phyloP scores from a whole-genome alignment of 1,140 invertebrate genomes.

The Papilio xuthus region DNA sequence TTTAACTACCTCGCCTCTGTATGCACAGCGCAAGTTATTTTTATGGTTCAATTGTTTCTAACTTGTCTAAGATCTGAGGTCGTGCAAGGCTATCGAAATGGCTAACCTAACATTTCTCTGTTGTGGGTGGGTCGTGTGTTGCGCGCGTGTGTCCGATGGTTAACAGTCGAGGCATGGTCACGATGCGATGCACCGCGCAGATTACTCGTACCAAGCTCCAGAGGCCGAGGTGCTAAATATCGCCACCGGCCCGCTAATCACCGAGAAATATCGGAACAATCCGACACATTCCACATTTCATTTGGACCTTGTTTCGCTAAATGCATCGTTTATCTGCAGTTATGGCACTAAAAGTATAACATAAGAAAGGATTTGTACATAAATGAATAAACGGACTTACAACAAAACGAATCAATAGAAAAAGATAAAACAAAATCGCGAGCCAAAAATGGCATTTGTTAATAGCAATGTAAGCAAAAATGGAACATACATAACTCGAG shows the following conservation, averaged over 20 bases:
- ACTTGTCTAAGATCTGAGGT: neutral
- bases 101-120: constrained; percentile 8
- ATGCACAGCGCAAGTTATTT: neutral
- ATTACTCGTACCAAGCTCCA: constrained; percentile 43
- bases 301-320: constrained; percentile 24
- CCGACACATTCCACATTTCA: constrained; percentile 53
- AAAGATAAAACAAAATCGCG: neutral
- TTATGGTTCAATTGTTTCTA: constrained; percentile 13
- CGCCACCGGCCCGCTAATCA: constrained; percentile 52
- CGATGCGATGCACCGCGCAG: constrained; percentile 39
- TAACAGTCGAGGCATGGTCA: constrained; percentile 33
- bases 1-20: neutral
- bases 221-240: constrained; percentile 58
- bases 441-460: too few species aligned
- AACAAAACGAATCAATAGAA: neutral
- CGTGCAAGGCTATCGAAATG: constrained; percentile 17
- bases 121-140: neutral
- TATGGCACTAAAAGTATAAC: neutral
- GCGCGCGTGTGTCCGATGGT: constrained; percentile 14
- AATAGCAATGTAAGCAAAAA: neutral
- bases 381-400: neutral
- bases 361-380: neutral
- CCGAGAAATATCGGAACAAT: constrained; percentile 61
- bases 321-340: neutral
- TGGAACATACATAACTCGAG: neutral